A percentile compares a stretch with the other conserved stretches of the same genome.
Conservation (phyloP, 2,113 vertebrate species). For the Acrocephalus kingi region DNA sequence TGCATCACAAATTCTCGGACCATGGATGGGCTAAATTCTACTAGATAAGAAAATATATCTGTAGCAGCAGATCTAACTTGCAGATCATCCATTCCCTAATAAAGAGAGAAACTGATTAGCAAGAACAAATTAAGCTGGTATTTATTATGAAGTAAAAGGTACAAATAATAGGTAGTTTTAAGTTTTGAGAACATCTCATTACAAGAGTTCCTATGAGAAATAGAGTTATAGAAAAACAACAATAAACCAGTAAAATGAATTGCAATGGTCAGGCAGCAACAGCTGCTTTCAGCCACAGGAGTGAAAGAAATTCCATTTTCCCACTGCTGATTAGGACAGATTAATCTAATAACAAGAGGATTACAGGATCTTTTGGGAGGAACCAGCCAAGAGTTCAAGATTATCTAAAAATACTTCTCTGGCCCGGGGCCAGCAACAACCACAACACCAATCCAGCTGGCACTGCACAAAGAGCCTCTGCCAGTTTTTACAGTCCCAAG, state of each 20-base stretch:
- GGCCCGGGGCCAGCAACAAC: background rate
- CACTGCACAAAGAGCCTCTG: background rate
- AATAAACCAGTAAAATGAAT: background rate
- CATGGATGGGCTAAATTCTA: conserved; percentile 99
- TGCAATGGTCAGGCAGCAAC: background rate
- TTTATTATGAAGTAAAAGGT: background rate
- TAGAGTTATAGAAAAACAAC: background rate
- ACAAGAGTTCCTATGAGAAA: background rate
- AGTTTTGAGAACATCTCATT: background rate
- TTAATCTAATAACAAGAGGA: conserved; percentile 12
- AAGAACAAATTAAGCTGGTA: background rate
- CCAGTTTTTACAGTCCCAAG: background rate
- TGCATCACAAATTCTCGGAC: conserved; percentile 99
- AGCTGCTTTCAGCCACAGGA: background rate
- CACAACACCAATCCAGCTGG: background rate
- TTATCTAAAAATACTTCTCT: conserved; percentile 38
- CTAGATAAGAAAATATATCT: conserved; percentile 99
- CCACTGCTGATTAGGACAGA: background rate
- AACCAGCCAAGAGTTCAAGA: conserved; percentile 18
- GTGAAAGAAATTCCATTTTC: background rate
- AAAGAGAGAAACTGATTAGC: background rate
- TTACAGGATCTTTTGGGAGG: background rate
- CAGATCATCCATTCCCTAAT: conserved; percentile 95
- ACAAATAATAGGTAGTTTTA: background rate
- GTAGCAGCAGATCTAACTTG: conserved; percentile 97